Conservation (phyloP, 2,113 vertebrate genomes). For the Nannospalax galili region DNA sequence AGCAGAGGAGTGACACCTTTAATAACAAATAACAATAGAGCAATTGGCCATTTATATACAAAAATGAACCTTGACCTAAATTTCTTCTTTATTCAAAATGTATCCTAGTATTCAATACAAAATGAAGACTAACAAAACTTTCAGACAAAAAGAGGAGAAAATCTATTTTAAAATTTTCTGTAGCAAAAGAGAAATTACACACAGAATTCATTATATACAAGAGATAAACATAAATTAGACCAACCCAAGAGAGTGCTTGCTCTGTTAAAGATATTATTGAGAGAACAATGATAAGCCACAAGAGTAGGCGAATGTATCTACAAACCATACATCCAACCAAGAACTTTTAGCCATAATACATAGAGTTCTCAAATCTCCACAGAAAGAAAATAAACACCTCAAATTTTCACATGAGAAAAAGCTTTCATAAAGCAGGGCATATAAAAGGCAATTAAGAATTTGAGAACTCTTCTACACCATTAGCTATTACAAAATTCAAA, state of each 20-base stretch:
- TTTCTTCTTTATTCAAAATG: not conserved
- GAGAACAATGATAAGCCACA: not conserved
- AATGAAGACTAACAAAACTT: slow-evolving; percentile 11
- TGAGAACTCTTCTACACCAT: not conserved
- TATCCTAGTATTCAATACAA: slow-evolving; percentile 5
- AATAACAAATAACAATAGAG: not conserved
- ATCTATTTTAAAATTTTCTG: not conserved
- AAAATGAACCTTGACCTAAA: not conserved
- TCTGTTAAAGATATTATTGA: not conserved
- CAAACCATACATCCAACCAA: not conserved
- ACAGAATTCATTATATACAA: not conserved
- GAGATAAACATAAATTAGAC: not conserved
- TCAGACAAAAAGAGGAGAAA: slow-evolving; percentile 4
- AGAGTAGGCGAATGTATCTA: not conserved
- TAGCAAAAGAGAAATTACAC: not conserved
- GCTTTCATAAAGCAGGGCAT: not conserved
- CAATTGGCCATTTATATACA: not conserved
- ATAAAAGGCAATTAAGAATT: not conserved
- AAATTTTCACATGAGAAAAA: not conserved
- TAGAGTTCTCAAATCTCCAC: not conserved
- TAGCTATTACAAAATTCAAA: not conserved
- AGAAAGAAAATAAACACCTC: not conserved
- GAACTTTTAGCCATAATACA: not conserved
- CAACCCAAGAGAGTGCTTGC: not conserved
- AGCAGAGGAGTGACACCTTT: not conserved